Base-by-base conservation (phyloP, 2,888 invertebrate species). In the Galerucella nymphaeae region DNA sequence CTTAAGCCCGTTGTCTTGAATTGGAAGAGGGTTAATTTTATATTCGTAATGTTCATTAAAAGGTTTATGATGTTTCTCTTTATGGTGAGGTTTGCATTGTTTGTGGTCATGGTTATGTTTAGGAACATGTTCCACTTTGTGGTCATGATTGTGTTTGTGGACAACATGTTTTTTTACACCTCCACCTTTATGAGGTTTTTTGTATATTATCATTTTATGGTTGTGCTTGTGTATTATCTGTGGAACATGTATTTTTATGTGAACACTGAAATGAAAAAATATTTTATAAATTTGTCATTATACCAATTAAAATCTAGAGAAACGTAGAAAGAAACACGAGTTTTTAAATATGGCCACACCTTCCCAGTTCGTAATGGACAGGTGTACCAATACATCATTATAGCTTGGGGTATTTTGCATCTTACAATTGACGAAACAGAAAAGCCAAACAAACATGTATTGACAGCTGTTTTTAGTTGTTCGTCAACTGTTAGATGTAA, bases 81-180 rank as follows among this genome's bases (percentile, higher is more conserved):
- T 77, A 72, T 82, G 80, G 18, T 77, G 73, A 75, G 81, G 74
- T 74, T 77, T 67, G 75, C 80, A 74, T 76, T 80, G 81, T 71
- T 82, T 81, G 55, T 79, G 80, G 16, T 66, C 55, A 30, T 77
- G 72, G n/a, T 66, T 64, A 41, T 79, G 75, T 14, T 62, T 62
- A 61, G 74, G 73, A 74, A 88, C 59, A 87, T 85, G 89, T 72
- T 90, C 88, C 77, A 90, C 87, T 63, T 66, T 69, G 55, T 76
- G 72, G 11, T 69, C 62, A 66, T 77, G 72, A 45, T 48, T 63
- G 58, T 73, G 75, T 38, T 73, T 71, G 45, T 75, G 73, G 10
- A 74, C 71, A 8, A 78, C 70, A 13, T 77, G 64, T 30, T 78
- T 79, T 41, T 69, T 69, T 8, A 16, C 75, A 71, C 72, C 72